Base-by-base conservation (phyloP, 2,888 invertebrate genomes). In the Epistrophella euchroma region DNA sequence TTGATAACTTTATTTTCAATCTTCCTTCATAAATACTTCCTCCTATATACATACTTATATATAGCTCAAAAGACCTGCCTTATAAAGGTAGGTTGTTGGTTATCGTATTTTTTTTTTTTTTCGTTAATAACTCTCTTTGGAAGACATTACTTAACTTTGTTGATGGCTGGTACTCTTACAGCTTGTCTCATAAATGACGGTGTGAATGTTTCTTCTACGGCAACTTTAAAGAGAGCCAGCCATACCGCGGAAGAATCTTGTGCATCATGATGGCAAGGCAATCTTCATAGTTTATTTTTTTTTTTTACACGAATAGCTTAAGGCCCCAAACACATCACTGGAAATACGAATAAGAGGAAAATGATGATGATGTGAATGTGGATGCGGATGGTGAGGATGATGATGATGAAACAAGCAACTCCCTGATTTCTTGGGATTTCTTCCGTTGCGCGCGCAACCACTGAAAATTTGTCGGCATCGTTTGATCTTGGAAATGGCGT, bases 401-500 rank as follows among this genome's bases (percentile, higher is more conserved):
- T 66, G 80, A 70, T 74, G 35, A 45, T 58, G 11, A 58, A 45
- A 72, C 71, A 66, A 85, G 43, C 72, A 85, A 86, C 77, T 81
- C 85, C 85, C 81, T 73, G 73, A 77, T 82, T 77, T 86, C 77
- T 77, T 77, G 70, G 73, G 72, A 68, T 86, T 62, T 74, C 35
- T 73, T 68, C 43, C 19, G 80, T 37, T 40, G 74, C 55, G 68
- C 81, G 75, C 90, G 91, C 90, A 91, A 91, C 91, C 92, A 91
- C 92, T 91, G 91, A 91, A 91, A 92, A 91, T 92, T 90, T 91
- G 89, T 90, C 92, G 92, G 92, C 88, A 10, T 55, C 76, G 89
- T 92, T 92, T 92, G 90, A 92, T 91, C 90, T 91, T 90, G 89
- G 89, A 90, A 90, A 92, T 92, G 92, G 92, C 92, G 92, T 92